Percentiles rank a stretch among this genome's conserved stretches.
phyloP scores from a whole-genome alignment of 2,113 vertebrate species.

The Istiophorus platypterus region DNA sequence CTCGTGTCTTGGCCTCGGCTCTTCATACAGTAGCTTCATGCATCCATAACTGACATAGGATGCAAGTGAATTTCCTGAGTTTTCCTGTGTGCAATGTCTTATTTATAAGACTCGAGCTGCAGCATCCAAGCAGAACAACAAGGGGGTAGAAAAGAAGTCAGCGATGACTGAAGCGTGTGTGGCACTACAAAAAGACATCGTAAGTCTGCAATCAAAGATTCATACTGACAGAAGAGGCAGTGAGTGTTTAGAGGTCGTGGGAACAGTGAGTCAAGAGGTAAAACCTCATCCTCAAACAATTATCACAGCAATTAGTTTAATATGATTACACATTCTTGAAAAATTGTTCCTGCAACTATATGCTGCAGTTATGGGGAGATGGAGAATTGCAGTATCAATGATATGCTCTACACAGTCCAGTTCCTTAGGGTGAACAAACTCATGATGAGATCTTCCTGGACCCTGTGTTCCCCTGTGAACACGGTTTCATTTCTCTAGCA shows the following conservation, averaged over 20 bases:
- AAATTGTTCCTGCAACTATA: not conserved
- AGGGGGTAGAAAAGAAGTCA: not conserved
- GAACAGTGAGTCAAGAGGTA: not conserved
- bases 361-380: not conserved
- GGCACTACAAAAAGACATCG: conserved; percentile 23
- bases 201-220: conserved; percentile 52
- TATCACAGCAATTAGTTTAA: not conserved
- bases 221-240: conserved; percentile 20
- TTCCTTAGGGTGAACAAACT: conserved; percentile 5
- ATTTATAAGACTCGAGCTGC: conserved; percentile 44
- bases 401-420: conserved; percentile 12
- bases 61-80: conserved; percentile 18
- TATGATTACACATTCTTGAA: conserved; percentile 7
- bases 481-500: conserved; percentile 51
- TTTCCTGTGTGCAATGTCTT: conserved; percentile 42
- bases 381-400: not conserved
- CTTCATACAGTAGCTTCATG: not conserved
- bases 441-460: conserved; percentile 36
- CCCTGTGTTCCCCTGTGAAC: conserved; percentile 9
- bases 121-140: not conserved
- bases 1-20: conserved; percentile 22
- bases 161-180: not conserved
- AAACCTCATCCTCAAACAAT: not conserved
- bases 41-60: conserved; percentile 51
- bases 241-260: conserved; percentile 8